A percentile compares a stretch with the other conserved stretches of the same genome.
phyloP scores from a whole-genome alignment of 2,888 invertebrate species.

The Amiota mariae region DNA sequence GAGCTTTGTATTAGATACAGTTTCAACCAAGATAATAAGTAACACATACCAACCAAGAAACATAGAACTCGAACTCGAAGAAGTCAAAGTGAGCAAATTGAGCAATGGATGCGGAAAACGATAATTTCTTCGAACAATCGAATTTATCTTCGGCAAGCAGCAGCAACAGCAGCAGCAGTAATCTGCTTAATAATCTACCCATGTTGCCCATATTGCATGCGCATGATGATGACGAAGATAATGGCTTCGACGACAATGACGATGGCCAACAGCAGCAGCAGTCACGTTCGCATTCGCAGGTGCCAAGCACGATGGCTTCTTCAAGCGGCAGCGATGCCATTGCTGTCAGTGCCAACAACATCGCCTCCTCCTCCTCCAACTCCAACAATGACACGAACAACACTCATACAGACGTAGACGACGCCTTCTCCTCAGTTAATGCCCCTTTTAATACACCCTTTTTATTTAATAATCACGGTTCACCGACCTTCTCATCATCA shows the following conservation, averaged over 20 bases:
- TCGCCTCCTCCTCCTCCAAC: conserved; percentile 19
- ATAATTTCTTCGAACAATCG: conserved; percentile 51
- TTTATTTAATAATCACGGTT: conserved; percentile 48
- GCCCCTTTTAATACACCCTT: conserved; percentile 48
- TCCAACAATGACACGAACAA: conserved; percentile 22
- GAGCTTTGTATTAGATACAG: conserved; percentile 46
- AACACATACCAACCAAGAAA: conserved; percentile 37
- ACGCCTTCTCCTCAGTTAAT: conserved; percentile 32
- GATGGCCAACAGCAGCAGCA: conserved; percentile 27
- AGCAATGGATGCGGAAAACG: conserved; percentile 57
- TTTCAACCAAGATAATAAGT: conserved; percentile 26
- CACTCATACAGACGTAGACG: conserved; percentile 32
- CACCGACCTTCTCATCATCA: conserved; percentile 46
- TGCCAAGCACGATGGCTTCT: conserved; percentile 35
- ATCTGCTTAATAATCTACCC: conserved; percentile 53
- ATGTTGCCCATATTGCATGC: conserved; percentile 52
- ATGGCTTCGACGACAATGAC: conserved; percentile 36
- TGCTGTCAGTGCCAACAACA: conserved; percentile 38
- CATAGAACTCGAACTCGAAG: too few species aligned
- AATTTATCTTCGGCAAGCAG: conserved; percentile 62
- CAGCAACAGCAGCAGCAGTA: conserved; percentile 59
- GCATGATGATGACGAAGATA: conserved; percentile 47
- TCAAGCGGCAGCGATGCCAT: conserved; percentile 30
- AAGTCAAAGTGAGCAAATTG: conserved; percentile 7
- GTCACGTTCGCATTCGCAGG: conserved; percentile 22